Base-by-base conservation (phyloP, 2,797 vertebrate genomes). In the Notoglanidium macrostoma region DNA sequence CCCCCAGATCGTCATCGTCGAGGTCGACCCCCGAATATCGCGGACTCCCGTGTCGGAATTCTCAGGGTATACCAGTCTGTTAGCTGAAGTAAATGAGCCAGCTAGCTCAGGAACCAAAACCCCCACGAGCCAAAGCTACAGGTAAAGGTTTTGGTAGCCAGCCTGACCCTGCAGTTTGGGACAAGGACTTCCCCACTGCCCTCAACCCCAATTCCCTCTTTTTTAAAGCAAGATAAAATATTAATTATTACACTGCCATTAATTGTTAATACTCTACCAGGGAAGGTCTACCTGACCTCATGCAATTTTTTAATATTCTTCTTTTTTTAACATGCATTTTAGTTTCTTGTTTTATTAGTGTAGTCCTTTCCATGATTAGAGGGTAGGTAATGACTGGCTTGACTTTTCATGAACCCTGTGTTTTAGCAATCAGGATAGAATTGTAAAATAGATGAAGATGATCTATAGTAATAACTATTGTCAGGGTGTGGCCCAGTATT, bases 31-130 rank as follows among this genome's bases (percentile, higher is more conserved):
- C 93, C 95, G 98, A 94, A 97, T 98, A 96, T 82, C 89, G 67
- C 96, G 97, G 97, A 99, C 98, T 97, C 96, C 98, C 90, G 97
- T 98, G 95, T 97, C 98, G 95, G 98, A 99, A 98, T 99, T 99
- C 98, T 99, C 98, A 99, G 98, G 98, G 97, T 99, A 98, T 97
- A 96, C 97, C 96, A 98, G 97, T 96, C 97, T 99, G 97, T 97
- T 99, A 97, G 98, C 98, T 96, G 98, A 99, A 93, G 98, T 98
- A 91, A 97, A 95, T 91, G 98, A 99, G 97, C 97, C 98, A 96
- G 97, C 97, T 96, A 99, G 97, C 96, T 97, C 98, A 95, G 96
- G 97, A 98, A 98, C 97, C 93, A 99, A 99, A 97, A 98, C 98
- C 94, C 97, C 97, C 90, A 98, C 97, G 95, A 99, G 98, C 97